Base-by-base conservation (phyloP, 2,888 invertebrate genomes). In the Cheiracanthium punctorium region DNA sequence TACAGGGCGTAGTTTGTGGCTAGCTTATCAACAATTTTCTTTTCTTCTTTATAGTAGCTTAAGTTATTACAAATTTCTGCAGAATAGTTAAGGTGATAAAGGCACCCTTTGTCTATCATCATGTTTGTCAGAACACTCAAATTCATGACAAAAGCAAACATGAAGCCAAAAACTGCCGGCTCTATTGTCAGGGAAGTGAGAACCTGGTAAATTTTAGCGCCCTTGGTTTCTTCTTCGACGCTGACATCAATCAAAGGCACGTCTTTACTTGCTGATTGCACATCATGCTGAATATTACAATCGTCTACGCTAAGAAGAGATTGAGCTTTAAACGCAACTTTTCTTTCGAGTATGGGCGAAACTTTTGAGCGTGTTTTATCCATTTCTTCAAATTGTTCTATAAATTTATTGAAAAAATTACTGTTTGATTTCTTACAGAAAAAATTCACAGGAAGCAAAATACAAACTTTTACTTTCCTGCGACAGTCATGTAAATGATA, bases 41-140 rank as follows among this genome's bases (percentile, higher is more conserved):
- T 87, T 28, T 73, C 77, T 0, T 17, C 20, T 0, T 29, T 14
- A 41, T 81, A 28, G 12, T 4, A 8, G 17, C 81, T 80, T 5
- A 88, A 12, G 29, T 88, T 88, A 0, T 58, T 14, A 30, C 88
- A 88, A 10, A 88, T 20, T 0, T 67, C 65, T 37, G n/a, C 17
- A 17, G 82, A 37, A 29, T 72, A 82, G 24, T 88, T 82, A 14
- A 71, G 41, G 28, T 80, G 8, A 28, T 67, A 70, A 0, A 75
- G 67, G 14, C 88, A 88, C 14, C 77, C 82, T 76, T 82, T 82
- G 12, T 88, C 82, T 67, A 88, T 82, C 29, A 80, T 80, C 43
- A 88, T 43, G 41, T 88, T 88, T 4, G 88, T 52, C 29, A 75
- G 20, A 28, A 73, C 73, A 5, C 74, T 79, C 33, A 43, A 30